These are phyloP conservation scores for Pandemis corylana DNA, from an alignment of 2,888 invertebrate species.

Conservation along the genomic window DNA sequence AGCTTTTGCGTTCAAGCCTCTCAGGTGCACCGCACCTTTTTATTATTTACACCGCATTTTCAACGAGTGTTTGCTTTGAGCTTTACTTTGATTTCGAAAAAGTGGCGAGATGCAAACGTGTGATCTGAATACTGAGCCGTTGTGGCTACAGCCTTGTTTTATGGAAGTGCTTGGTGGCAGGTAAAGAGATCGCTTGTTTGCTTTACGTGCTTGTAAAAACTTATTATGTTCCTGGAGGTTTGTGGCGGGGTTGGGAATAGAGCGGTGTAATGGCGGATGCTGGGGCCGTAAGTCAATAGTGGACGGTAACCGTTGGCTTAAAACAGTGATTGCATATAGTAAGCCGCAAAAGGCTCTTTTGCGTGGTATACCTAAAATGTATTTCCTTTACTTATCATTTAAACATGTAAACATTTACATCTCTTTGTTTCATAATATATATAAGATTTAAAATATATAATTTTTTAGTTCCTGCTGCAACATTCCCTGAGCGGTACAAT, in stretches of 20 bases:
- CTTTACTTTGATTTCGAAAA: slow-evolving; percentile 82
- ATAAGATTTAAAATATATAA: no score
- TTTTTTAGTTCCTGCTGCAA: no score
- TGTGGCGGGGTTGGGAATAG: slow-evolving; percentile 24
- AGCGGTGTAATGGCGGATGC: not conserved
- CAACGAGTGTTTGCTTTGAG: slow-evolving; percentile 82
- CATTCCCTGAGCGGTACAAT: no score
- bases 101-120: slow-evolving; percentile 76
- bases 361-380: no score
- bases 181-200: slow-evolving; percentile 23
- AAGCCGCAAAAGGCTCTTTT: no score
- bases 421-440: no score
- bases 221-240: slow-evolving; percentile 28
- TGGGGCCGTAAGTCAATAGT: not conserved
- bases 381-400: no score
- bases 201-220: slow-evolving; percentile 11
- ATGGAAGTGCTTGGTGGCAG: slow-evolving; percentile 63
- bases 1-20: slow-evolving; percentile 64
- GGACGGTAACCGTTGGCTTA: not conserved
- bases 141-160: slow-evolving; percentile 59
- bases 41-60: slow-evolving; percentile 84
- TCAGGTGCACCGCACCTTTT: slow-evolving; percentile 72
- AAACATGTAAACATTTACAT: no score
- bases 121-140: slow-evolving; percentile 76
- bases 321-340: no score